These are phyloP conservation scores for Drosophila subsilvestris DNA, from an alignment of 2,888 invertebrate species.

Conservation along the genomic window DNA sequence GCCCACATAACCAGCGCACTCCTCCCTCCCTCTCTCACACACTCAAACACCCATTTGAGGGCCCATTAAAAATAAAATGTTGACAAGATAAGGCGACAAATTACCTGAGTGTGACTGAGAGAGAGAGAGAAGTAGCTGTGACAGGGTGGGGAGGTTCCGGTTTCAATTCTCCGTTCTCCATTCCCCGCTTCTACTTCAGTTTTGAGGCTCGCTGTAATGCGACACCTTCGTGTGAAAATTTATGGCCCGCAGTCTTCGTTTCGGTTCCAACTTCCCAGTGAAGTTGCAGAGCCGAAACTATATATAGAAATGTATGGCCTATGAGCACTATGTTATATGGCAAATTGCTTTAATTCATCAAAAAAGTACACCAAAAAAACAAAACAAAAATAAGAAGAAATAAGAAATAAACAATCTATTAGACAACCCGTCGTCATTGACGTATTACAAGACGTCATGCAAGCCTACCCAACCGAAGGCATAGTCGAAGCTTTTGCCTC, in stretches of 20 bases:
- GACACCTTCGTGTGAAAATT: constrained; percentile 79
- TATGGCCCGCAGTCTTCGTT: constrained; percentile 55
- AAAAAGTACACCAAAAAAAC: constrained; percentile 13
- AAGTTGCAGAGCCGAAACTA: constrained; percentile 46
- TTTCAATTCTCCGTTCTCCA: constrained; percentile 12
- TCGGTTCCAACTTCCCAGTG: constrained; percentile 6
- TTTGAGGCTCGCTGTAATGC: constrained; percentile 64
- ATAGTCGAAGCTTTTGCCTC: constrained; percentile 20
- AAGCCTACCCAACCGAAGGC: constrained; percentile 50
- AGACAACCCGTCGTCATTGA: constrained; percentile 83
- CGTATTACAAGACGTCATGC: constrained; percentile 83
- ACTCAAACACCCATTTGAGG: constrained; percentile 21
- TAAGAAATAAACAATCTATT: constrained; percentile 76
- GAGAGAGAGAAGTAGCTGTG: neutral
- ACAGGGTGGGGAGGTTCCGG: constrained; percentile 36
- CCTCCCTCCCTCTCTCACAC: constrained; percentile 20
- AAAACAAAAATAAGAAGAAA: constrained; percentile 11
- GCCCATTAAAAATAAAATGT: constrained; percentile 63
- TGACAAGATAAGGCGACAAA: constrained; percentile 79
- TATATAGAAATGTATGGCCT: neutral
- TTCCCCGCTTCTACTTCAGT: constrained; percentile 8
- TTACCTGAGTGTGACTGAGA: constrained; percentile 44
- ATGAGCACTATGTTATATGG: constrained; percentile 46
- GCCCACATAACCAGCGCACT: constrained; percentile 54
- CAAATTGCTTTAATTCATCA: constrained; percentile 73